A percentile compares a stretch with the other conserved stretches of the same genome.
Evolutionary conservation across 2,797 vertebrate species (phyloP).

Genomic region (Gobio occitaniae): DNA sequence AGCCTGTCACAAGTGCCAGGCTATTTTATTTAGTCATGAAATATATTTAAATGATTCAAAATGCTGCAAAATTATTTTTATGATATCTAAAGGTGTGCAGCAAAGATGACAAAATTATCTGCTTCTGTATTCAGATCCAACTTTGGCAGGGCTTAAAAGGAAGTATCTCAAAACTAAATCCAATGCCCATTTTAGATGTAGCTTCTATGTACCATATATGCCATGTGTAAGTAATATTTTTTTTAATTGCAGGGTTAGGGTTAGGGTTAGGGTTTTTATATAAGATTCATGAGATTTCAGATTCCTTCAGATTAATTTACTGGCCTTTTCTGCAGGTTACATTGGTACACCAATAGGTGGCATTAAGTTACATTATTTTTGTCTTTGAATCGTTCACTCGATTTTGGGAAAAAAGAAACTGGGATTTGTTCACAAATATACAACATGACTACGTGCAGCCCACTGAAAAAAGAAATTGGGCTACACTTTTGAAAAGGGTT

Average conservation of each 20-base stretch:
- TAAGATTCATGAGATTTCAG: neutral
- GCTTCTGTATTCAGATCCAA: neutral
- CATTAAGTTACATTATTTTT: no score
- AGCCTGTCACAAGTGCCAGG: constrained; percentile 11
- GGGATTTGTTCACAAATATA: no score
- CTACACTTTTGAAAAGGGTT: no score
- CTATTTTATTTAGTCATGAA: neutral
- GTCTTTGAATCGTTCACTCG: no score
- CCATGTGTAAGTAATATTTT: neutral
- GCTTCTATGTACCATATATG: neutral
- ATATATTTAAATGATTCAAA: neutral
- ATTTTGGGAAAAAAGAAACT: no score
- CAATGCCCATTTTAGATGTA: no score
- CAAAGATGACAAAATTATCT: neutral
- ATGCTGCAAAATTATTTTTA: neutral
- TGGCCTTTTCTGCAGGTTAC: no score
- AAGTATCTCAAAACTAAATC: neutral
- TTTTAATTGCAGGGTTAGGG: neutral
- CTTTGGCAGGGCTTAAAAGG: neutral
- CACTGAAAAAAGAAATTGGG: no score
- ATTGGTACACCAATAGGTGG: no score
- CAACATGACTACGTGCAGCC: no score
- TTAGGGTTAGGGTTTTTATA: neutral
- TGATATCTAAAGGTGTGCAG: neutral
- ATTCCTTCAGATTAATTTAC: neutral